These are phyloP conservation scores for Phylloscopus whistleri DNA, from an alignment of 2,113 vertebrate species.

Conservation along the genomic window DNA sequence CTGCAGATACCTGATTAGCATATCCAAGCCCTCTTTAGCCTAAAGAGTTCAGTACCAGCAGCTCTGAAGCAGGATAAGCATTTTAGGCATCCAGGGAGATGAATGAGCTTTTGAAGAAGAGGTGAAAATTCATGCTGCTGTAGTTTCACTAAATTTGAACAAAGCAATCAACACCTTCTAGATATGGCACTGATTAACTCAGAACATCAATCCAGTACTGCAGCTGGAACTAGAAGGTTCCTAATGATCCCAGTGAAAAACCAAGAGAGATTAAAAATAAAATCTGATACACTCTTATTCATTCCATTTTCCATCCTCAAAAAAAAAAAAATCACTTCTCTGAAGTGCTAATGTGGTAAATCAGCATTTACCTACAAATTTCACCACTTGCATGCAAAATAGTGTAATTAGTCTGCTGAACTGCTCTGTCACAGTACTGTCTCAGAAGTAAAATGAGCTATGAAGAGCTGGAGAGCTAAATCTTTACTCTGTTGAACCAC, in stretches of 20 bases:
- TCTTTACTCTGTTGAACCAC: not conserved
- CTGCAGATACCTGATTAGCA: not conserved
- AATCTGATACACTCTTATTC: not conserved
- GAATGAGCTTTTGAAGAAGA: not conserved
- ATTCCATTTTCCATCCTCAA: not conserved
- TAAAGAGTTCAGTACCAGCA: not conserved
- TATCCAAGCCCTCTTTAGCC: not conserved
- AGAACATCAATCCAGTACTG: not conserved
- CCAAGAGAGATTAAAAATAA: not conserved
- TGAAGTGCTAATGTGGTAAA: not conserved
- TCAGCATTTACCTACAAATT: not conserved
- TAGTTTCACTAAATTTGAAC: not conserved
- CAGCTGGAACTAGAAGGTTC: not conserved
- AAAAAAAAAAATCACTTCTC: not conserved
- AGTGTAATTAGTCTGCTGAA: not conserved
- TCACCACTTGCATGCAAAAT: not conserved
- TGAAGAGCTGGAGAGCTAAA: not conserved
- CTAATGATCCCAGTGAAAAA: not conserved
- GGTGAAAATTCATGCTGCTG: not conserved
- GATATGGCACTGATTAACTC: not conserved
- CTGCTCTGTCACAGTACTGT: not conserved
- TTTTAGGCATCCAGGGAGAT: not conserved
- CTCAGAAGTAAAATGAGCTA: not conserved
- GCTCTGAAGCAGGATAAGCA: not conserved
- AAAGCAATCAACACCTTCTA: not conserved